phyloP scores from a whole-genome alignment of 1,140 invertebrate species.

The Neodiprion virginianus region DNA sequence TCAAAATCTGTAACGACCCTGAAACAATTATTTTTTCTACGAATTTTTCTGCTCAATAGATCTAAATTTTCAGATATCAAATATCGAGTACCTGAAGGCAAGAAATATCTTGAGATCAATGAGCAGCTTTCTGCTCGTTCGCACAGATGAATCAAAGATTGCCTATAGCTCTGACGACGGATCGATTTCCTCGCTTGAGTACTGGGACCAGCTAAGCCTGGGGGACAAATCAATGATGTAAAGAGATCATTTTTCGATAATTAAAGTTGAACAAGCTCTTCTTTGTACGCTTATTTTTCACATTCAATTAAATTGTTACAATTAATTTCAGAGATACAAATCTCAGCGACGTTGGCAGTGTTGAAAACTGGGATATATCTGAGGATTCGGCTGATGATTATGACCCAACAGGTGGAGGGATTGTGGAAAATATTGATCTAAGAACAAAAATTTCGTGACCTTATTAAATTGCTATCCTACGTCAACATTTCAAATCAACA shows the following conservation, averaged over 20 bases:
- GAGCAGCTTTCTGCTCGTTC: background rate
- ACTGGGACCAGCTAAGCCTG: background rate
- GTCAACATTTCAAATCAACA: background rate
- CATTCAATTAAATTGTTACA: constrained; percentile 24
- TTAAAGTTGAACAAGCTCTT: too few relatives aligned
- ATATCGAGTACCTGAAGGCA: background rate
- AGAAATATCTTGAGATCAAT: background rate
- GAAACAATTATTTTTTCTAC: background rate
- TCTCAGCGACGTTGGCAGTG: background rate
- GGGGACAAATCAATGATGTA: background rate
- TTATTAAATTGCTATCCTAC: background rate
- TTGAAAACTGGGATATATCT: constrained; percentile 30
- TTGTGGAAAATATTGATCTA: background rate
- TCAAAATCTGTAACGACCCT: background rate
- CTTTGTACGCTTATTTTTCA: constrained; percentile 9
- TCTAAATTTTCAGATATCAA: background rate
- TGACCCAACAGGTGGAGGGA: constrained; percentile 31
- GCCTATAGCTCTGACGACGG: background rate
- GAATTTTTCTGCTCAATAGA: background rate
- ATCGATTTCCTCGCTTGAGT: background rate
- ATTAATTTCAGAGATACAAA: constrained; percentile 15
- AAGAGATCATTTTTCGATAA: background rate
- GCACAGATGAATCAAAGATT: background rate
- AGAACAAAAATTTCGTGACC: background rate
- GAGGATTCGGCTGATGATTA: constrained; percentile 37